Evolutionary conservation across 2,113 vertebrate genomes (phyloP).

Genomic region (Tragelaphus strepsiceros): DNA sequence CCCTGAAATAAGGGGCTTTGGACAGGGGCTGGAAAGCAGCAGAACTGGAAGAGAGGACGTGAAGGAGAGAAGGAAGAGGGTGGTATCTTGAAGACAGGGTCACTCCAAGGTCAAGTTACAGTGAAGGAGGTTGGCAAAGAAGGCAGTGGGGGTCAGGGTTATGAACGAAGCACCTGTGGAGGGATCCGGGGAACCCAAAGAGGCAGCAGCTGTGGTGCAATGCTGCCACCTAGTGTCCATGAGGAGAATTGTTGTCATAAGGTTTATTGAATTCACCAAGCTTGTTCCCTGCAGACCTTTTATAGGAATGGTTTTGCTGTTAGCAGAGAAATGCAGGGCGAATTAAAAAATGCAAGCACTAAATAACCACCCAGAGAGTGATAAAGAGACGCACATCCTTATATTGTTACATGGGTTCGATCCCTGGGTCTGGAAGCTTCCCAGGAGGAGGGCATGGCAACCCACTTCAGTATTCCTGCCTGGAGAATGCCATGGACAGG

Average conservation of each 20-base stretch:
- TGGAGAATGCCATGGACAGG: not conserved
- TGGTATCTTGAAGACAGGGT: not conserved
- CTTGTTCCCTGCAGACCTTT: not conserved
- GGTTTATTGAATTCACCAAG: accelerated
- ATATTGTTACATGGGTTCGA: accelerated
- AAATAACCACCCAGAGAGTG: not conserved
- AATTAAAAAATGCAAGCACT: accelerated
- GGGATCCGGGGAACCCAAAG: no score
- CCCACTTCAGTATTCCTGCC: not conserved
- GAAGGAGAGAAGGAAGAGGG: not conserved
- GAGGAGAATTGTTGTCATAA: accelerated
- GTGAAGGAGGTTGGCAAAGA: not conserved
- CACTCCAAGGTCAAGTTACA: not conserved
- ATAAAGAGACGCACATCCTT: accelerated
- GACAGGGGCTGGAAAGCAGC: no score
- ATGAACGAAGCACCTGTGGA: accelerated
- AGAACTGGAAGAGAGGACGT: not conserved
- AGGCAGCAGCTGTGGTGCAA: not conserved
- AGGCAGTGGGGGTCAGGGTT: accelerated
- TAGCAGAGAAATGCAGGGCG: not conserved
- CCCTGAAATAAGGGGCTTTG: not conserved
- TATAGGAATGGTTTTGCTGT: accelerated
- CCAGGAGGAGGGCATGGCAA: not conserved
- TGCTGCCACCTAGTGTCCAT: not conserved
- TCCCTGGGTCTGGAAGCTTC: not conserved